Conservation (phyloP, 2,797 vertebrate genomes). For the Pempheris klunzingeri region DNA sequence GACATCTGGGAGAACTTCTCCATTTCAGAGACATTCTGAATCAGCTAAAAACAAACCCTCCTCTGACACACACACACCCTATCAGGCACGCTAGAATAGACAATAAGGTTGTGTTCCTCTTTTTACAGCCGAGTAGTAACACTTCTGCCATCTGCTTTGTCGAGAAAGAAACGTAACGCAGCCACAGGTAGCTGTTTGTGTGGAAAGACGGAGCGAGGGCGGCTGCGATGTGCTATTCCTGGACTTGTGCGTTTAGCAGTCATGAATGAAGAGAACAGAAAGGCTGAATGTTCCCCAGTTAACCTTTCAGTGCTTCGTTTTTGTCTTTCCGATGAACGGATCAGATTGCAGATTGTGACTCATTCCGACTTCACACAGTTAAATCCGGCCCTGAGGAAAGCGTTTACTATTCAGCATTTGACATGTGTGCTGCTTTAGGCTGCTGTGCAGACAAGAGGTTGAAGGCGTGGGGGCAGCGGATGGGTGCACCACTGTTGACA, state of each 20-base stretch:
- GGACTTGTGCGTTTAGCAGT: conserved; percentile 58
- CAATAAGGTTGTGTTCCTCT: conserved; percentile 61
- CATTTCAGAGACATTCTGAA: conserved; percentile 78
- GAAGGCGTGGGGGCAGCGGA: conserved; percentile 31
- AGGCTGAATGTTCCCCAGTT: conserved; percentile 24
- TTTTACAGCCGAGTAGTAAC: conserved; percentile 51
- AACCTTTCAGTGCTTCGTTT: conserved; percentile 39
- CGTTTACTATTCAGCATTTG: conserved; percentile 48
- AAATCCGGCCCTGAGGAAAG: conserved; percentile 55
- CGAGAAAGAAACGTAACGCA: neutral
- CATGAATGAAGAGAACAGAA: conserved; percentile 55
- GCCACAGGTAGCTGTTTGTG: conserved; percentile 54
- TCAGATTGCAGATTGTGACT: conserved; percentile 60
- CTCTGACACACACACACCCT: conserved; percentile 34
- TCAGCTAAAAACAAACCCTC: conserved; percentile 76
- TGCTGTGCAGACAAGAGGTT: conserved; percentile 8
- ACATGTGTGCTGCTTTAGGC: conserved; percentile 41
- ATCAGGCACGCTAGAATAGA: conserved; percentile 54
- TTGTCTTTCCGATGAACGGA: conserved; percentile 26
- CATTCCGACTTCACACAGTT: conserved; percentile 48
- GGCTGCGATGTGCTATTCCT: conserved; percentile 55
- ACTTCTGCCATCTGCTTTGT: conserved; percentile 55
- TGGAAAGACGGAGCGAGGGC: neutral
- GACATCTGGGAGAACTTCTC: conserved; percentile 83
- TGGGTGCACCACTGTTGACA: neutral